Evolutionary conservation across 2,888 invertebrate species (phyloP).

Genomic region (Cistogaster globosa): DNA sequence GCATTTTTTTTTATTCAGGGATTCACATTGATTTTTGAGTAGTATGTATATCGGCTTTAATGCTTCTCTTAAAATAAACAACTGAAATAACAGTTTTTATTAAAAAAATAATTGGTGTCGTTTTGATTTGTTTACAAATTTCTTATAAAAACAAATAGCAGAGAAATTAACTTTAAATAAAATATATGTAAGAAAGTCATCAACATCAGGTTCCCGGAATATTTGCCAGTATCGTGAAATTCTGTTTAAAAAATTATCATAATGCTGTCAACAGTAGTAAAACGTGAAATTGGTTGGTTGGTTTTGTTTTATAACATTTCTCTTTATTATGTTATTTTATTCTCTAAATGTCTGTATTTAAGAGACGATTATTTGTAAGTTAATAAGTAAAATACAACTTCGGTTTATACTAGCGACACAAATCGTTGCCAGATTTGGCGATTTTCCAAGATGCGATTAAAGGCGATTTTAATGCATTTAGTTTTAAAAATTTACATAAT

Average conservation of each 20-base stretch:
- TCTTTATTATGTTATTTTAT: neutral
- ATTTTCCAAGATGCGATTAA: too few relatives aligned
- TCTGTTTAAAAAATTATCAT: constrained; percentile 53
- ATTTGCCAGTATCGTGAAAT: constrained; percentile 57
- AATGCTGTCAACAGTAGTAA: constrained; percentile 33
- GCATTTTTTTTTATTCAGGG: neutral
- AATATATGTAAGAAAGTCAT: constrained; percentile 19
- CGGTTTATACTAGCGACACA: too few relatives aligned
- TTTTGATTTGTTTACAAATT: constrained; percentile 43
- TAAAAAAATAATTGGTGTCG: constrained; percentile 24
- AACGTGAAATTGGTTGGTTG: constrained; percentile 26
- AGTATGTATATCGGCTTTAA: neutral
- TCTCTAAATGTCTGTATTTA: neutral
- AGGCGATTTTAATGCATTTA: too few relatives aligned
- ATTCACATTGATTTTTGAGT: neutral
- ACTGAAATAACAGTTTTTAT: constrained; percentile 43
- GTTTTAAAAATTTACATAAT: too few relatives aligned
- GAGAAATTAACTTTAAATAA: neutral
- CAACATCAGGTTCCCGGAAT: constrained; percentile 61
- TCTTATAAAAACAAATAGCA: constrained; percentile 21
- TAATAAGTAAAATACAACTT: neutral
- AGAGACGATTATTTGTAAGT: neutral
- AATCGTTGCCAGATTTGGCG: too few relatives aligned
- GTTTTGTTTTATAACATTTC: constrained; percentile 13
- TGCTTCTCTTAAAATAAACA: constrained; percentile 43